A percentile compares a stretch with the other conserved stretches of the same genome.
Conservation (phyloP, 2,113 vertebrate species). For the Ciconia maguari region DNA sequence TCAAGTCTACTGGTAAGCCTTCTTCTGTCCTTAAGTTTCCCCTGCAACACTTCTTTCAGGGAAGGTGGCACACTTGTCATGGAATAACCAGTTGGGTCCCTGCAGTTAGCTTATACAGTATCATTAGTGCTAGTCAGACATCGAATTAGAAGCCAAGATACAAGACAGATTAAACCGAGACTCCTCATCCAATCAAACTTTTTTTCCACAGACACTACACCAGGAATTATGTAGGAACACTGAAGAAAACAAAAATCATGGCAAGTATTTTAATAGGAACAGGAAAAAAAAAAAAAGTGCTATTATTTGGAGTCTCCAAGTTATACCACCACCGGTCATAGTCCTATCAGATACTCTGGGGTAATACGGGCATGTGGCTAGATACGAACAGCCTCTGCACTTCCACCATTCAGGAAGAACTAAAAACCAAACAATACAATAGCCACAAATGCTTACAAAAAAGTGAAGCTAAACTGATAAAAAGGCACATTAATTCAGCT, state of each 20-base stretch:
- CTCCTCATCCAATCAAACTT: not conserved
- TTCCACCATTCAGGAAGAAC: not conserved
- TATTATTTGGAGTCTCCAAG: not conserved
- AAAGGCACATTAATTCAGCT: not conserved
- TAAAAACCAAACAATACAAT: not conserved
- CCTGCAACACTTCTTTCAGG: not conserved
- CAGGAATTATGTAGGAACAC: not conserved
- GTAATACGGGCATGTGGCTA: not conserved
- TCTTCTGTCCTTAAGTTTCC: not conserved
- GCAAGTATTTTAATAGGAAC: not conserved
- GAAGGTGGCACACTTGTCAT: not conserved
- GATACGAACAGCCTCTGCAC: fast-evolving
- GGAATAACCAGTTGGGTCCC: not conserved
- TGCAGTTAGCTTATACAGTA: not conserved
- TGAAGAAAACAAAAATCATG: not conserved
- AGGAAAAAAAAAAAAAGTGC: not conserved
- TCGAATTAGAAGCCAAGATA: not conserved
- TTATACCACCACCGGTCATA: not conserved
- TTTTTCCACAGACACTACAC: not conserved
- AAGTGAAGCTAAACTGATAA: not conserved
- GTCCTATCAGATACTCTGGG: not conserved
- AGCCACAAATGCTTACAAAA: not conserved
- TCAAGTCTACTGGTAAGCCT: not conserved
- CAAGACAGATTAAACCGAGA: not conserved
- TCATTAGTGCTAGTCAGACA: not conserved